Evolutionary conservation across 2,888 invertebrate genomes (phyloP).

Genomic region (Chromoteleia sp.): DNA sequence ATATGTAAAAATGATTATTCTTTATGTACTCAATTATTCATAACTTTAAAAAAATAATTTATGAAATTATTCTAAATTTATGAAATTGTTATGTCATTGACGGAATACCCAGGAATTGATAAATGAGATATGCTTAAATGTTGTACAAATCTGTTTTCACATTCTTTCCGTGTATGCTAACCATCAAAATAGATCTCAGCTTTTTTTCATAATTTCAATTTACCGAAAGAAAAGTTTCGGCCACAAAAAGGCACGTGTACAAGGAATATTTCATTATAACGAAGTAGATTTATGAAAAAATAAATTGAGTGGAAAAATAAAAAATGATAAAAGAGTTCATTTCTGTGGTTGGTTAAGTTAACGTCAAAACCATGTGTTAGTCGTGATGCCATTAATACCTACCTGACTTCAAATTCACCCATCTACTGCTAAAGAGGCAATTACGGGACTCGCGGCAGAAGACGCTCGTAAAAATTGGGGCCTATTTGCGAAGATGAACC

Average conservation of each 20-base stretch:
- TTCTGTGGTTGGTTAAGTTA: slow-evolving; percentile 53
- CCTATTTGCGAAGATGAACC: slow-evolving; percentile 68
- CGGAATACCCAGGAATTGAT: too few species aligned
- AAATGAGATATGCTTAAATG: too few species aligned
- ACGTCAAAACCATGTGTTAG: slow-evolving; percentile 50
- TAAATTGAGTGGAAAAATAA: slow-evolving; percentile 16
- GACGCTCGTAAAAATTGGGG: slow-evolving; percentile 81
- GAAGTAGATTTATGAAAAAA: slow-evolving; percentile 36
- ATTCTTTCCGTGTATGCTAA: too few species aligned
- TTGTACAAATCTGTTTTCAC: too few species aligned
- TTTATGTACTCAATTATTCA: too few species aligned
- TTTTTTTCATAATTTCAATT: too few species aligned
- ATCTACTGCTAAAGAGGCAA: slow-evolving; percentile 82
- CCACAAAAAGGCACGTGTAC: not conserved
- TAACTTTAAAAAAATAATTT: too few species aligned
- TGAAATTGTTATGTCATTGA: too few species aligned
- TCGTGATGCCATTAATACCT: slow-evolving; percentile 62
- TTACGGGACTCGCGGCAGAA: slow-evolving; percentile 79
- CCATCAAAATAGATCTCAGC: too few species aligned
- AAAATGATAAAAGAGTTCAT: slow-evolving; percentile 36
- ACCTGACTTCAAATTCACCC: slow-evolving; percentile 56
- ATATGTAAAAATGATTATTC: too few species aligned
- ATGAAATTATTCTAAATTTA: too few species aligned
- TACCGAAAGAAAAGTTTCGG: too few species aligned
- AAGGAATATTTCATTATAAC: slow-evolving; percentile 25